phyloP scores from a whole-genome alignment of 2,797 vertebrate species.

The Sandelia bainsii region DNA sequence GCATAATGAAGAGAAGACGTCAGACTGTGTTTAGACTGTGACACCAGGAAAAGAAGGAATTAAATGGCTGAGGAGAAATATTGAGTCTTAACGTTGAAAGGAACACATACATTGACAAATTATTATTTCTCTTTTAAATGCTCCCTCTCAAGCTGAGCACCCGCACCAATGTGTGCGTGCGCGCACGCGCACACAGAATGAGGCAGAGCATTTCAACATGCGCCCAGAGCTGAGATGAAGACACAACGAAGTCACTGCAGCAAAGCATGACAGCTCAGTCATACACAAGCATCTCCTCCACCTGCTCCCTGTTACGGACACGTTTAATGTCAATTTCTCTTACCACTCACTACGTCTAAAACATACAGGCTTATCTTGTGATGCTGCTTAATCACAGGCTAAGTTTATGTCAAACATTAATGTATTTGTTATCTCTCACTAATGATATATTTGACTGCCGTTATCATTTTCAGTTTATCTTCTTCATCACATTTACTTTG shows the following conservation, averaged over 20 bases:
- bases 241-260: slow-evolving; percentile 32
- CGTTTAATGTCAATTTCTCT: background rate
- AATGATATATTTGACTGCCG: background rate
- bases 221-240: slow-evolving; percentile 39
- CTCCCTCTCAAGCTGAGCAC: slow-evolving; percentile 24
- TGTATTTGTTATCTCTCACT: background rate
- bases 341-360: background rate
- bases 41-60: slow-evolving; percentile 21
- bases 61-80: slow-evolving; percentile 40
- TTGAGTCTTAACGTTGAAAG: slow-evolving; percentile 19
- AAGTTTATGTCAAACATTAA: slow-evolving; percentile 6
- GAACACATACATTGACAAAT: slow-evolving; percentile 58
- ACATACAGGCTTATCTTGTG: slow-evolving; percentile 5
- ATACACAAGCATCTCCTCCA: slow-evolving; percentile 18
- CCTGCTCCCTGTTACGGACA: slow-evolving; percentile 4
- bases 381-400: slow-evolving; percentile 1
- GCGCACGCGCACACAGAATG: slow-evolving; percentile 7
- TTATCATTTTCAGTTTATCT: background rate
- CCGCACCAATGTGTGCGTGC: background rate
- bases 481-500: slow-evolving; percentile 1
- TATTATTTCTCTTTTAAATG: slow-evolving; percentile 57
- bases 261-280: slow-evolving; percentile 40
- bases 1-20: slow-evolving; percentile 64
- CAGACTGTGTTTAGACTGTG: slow-evolving; percentile 35
- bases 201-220: slow-evolving; percentile 27